A percentile compares a stretch with the other conserved stretches of the same genome.
phyloP scores from a whole-genome alignment of 1,140 invertebrate species.

The Dufourea novaeangliae region DNA sequence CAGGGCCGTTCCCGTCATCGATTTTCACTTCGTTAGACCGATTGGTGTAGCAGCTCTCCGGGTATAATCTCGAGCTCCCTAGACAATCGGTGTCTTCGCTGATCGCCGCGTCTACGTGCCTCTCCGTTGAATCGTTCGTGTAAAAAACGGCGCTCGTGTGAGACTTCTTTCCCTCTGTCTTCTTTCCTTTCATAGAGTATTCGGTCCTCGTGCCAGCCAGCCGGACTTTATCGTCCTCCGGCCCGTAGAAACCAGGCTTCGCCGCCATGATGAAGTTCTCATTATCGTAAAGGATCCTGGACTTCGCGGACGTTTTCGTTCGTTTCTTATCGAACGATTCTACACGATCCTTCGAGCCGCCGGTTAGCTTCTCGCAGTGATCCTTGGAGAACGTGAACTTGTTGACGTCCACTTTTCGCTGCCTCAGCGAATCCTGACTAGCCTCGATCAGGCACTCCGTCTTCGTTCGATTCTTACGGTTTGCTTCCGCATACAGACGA shows the following conservation, averaged over 20 bases:
- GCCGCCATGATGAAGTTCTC: slow-evolving; percentile 71
- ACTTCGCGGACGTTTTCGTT: slow-evolving; percentile 33
- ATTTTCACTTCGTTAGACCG: slow-evolving; percentile 27
- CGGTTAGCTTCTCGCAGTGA: slow-evolving; percentile 39
- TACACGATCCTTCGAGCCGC: slow-evolving; percentile 24
- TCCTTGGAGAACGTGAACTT: slow-evolving; percentile 60
- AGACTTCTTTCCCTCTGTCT: not conserved
- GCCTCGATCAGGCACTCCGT: slow-evolving; percentile 23
- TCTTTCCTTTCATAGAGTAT: slow-evolving; percentile 1
- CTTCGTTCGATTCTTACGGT: slow-evolving; percentile 46
- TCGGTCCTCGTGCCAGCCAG: not conserved
- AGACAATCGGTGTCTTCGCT: slow-evolving; percentile 31
- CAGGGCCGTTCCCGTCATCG: not conserved
- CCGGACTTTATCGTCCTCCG: slow-evolving; percentile 19
- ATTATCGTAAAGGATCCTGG: slow-evolving; percentile 52
- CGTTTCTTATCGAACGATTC: slow-evolving; percentile 47
- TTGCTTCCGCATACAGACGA: slow-evolving; percentile 58
- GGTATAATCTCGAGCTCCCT: slow-evolving; percentile 56
- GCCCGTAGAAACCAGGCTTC: slow-evolving; percentile 56
- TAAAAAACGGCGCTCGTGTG: slow-evolving; percentile 26
- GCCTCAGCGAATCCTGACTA: slow-evolving; percentile 24
- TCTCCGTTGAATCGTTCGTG: not conserved
- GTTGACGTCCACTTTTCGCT: slow-evolving; percentile 50
- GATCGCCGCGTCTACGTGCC: slow-evolving; percentile 18
- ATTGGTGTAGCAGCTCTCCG: slow-evolving; percentile 25